Evolutionary conservation across 2,113 vertebrate genomes (phyloP).

Genomic region (Oryzias woworae): DNA sequence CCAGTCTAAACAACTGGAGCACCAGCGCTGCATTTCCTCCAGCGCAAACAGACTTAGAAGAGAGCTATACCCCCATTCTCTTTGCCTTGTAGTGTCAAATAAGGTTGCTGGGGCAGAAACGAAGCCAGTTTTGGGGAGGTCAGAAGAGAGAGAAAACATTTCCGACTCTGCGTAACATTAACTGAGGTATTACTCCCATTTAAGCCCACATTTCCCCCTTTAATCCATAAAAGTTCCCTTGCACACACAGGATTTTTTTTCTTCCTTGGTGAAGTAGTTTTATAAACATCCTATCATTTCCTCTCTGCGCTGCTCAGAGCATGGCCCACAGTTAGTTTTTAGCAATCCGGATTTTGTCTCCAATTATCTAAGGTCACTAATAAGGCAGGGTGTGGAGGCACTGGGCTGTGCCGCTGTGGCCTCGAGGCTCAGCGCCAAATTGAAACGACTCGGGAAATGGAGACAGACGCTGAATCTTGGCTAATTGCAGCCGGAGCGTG

Average conservation of each 20-base stretch:
- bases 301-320: constrained; percentile 32
- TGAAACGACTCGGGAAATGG: constrained; percentile 61
- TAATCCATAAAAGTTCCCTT: constrained; percentile 4
- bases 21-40: constrained; percentile 23
- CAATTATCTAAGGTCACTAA: constrained; percentile 75
- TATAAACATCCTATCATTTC: constrained; percentile 59
- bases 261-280: constrained; percentile 23
- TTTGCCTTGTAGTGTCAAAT: constrained; percentile 25
- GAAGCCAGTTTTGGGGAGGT: constrained; percentile 56
- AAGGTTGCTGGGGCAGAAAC: constrained; percentile 25
- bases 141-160: constrained; percentile 34
- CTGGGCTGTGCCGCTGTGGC: constrained; percentile 65
- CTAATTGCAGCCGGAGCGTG: constrained; percentile 58
- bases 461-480: constrained; percentile 56
- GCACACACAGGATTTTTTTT: background rate
- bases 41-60: constrained; percentile 32
- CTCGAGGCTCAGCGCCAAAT: constrained; percentile 66
- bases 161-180: constrained; percentile 61
- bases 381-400: constrained; percentile 64
- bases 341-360: constrained; percentile 49
- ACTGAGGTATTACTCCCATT: constrained; percentile 42
- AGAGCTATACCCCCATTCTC: background rate
- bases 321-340: constrained; percentile 32
- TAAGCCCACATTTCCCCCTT: constrained; percentile 31
- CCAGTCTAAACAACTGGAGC: constrained; percentile 70